phyloP scores from a whole-genome alignment of 2,888 invertebrate species.

The Apamea monoglypha region DNA sequence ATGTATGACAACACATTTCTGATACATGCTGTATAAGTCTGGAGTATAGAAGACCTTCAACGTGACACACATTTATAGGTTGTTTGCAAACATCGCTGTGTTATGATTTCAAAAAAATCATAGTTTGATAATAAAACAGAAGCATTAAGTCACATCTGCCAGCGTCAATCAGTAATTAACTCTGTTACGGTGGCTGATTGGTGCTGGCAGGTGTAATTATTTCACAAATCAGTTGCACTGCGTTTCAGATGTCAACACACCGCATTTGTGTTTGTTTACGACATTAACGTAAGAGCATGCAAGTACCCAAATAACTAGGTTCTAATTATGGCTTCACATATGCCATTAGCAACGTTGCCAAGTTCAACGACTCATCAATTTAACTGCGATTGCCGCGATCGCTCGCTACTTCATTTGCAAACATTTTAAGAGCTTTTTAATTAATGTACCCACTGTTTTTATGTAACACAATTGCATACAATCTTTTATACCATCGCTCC shows the following conservation, averaged over 20 bases:
- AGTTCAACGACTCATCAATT: slow-evolving; percentile 43
- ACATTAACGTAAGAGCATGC: neutral
- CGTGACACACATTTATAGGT: neutral
- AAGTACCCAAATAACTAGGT: slow-evolving; percentile 1
- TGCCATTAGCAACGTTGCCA: slow-evolving; percentile 37
- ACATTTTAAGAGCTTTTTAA: slow-evolving; percentile 29
- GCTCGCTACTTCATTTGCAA: slow-evolving; percentile 6
- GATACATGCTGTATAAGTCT: neutral
- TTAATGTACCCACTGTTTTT: slow-evolving; percentile 26
- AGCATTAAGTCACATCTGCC: neutral
- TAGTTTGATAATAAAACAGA: neutral
- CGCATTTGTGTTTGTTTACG: neutral
- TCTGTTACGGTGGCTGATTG: neutral
- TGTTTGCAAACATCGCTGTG: slow-evolving; percentile 16
- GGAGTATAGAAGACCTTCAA: neutral
- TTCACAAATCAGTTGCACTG: neutral
- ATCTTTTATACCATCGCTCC: slow-evolving; percentile 17
- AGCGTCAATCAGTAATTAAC: too few relatives aligned
- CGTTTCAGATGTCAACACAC: slow-evolving; percentile 7
- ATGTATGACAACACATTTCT: neutral
- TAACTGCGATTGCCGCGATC: neutral
- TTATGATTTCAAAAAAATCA: slow-evolving; percentile 13
- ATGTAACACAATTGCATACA: slow-evolving; percentile 22
- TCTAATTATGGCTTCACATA: slow-evolving; percentile 28
- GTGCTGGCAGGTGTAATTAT: neutral